Conservation (phyloP, 2,888 invertebrate genomes). For the Machimus atricapillus region DNA sequence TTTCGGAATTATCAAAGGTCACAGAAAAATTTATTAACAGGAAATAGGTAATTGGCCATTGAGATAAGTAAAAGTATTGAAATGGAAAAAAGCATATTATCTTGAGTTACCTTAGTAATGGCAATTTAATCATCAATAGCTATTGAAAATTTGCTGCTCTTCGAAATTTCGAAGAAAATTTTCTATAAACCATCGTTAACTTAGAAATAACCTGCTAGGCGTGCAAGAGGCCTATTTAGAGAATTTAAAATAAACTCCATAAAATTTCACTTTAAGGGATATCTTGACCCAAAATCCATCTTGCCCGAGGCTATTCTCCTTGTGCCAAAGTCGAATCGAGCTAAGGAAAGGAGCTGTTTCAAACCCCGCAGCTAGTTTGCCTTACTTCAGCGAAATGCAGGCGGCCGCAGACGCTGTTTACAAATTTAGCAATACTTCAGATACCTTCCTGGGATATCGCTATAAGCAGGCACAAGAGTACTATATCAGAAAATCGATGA, state of each 20-base stretch:
- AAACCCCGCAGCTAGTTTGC: background rate
- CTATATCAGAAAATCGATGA: slow-evolving; percentile 13
- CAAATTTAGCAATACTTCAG: background rate
- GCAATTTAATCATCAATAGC: background rate
- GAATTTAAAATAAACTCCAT: background rate
- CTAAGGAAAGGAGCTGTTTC: background rate
- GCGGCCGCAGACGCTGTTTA: background rate
- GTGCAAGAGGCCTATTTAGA: background rate
- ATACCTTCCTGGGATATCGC: background rate
- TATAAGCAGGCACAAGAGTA: background rate
- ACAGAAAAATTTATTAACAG: no score
- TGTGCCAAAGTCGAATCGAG: background rate
- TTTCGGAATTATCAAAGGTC: no score
- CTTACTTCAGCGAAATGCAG: background rate
- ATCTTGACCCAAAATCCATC: background rate
- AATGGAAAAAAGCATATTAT: no score
- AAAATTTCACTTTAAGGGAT: background rate
- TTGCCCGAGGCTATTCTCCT: background rate
- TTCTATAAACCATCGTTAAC: background rate
- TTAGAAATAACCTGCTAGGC: background rate
- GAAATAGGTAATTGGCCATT: no score
- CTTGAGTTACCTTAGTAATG: background rate
- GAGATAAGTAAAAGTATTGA: no score
- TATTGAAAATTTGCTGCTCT: background rate
- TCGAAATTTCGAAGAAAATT: background rate